Conservation (phyloP, 2,888 invertebrate genomes). For the Acleris emargana region DNA sequence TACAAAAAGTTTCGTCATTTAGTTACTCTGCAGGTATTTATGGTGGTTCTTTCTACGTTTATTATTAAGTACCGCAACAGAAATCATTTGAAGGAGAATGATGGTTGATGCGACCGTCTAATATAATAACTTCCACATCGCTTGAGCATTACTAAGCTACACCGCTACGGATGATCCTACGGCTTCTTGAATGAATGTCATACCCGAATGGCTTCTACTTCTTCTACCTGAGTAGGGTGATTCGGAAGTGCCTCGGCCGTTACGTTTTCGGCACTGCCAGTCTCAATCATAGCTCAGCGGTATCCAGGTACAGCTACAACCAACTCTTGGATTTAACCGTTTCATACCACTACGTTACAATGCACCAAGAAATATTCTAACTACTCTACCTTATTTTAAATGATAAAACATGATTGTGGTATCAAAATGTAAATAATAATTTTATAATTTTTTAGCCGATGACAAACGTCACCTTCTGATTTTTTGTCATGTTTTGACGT, state of each 20-base stretch:
- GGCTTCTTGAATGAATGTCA: neutral
- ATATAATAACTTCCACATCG: too few species aligned
- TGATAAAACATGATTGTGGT: constrained; percentile 67
- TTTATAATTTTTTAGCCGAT: constrained; percentile 72
- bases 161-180: neutral
- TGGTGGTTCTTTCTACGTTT: too few species aligned
- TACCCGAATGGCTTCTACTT: constrained; percentile 24
- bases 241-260: constrained; percentile 53
- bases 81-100: too few species aligned
- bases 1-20: too few species aligned
- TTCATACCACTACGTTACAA: constrained; percentile 1
- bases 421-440: constrained; percentile 71
- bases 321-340: constrained; percentile 15
- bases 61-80: too few species aligned
- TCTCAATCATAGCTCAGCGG: constrained; percentile 68
- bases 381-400: constrained; percentile 65
- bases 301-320: constrained; percentile 47
- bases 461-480: constrained; percentile 67
- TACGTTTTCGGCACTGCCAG: constrained; percentile 64
- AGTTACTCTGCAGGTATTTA: too few species aligned
- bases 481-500: constrained; percentile 59
- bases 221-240: constrained; percentile 42
- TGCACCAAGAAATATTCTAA: constrained; percentile 33
- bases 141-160: neutral
- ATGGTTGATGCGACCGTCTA: too few species aligned